A percentile compares a stretch with the other conserved stretches of the same genome.
These are phyloP conservation scores for Chaitophorus viminalis DNA, from an alignment of 2,888 invertebrate species.

Conservation along the genomic window DNA sequence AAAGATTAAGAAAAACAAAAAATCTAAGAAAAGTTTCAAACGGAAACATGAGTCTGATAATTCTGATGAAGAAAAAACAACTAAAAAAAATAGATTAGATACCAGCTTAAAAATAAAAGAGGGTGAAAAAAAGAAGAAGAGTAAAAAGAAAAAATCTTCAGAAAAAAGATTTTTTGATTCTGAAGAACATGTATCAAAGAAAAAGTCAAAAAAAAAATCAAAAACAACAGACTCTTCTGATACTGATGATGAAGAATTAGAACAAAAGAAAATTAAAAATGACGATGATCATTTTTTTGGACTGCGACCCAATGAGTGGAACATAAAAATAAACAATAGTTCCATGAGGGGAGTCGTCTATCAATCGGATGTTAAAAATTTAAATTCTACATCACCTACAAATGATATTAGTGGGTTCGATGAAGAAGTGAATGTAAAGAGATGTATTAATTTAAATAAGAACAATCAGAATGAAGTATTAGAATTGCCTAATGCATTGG, in stretches of 20 bases:
- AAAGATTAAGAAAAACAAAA: conserved; percentile 39
- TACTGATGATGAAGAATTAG: conserved; percentile 6
- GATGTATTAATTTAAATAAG: not conserved
- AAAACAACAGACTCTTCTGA: conserved; percentile 43
- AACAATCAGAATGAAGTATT: not conserved
- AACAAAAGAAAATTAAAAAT: conserved; percentile 11
- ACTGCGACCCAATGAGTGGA: conserved; percentile 60
- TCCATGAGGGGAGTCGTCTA: conserved; percentile 57
- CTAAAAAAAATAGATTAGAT: conserved; percentile 12
- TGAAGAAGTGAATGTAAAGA: not conserved
- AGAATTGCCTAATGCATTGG: not conserved
- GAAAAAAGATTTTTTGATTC: conserved; percentile 15
- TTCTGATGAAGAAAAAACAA: conserved; percentile 12
- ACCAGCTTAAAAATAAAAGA: not conserved
- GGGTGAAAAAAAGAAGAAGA: conserved; percentile 37
- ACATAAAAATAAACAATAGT: conserved; percentile 19
- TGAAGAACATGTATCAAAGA: conserved; percentile 1
- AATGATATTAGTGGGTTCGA: not conserved
- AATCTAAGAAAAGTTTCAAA: conserved; percentile 48
- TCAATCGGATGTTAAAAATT: conserved; percentile 30
- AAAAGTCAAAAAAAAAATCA: conserved; percentile 39
- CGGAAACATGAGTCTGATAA: conserved; percentile 35
- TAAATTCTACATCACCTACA: not conserved
- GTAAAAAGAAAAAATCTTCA: conserved; percentile 34
- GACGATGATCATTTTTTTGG: conserved; percentile 46